phyloP scores from a whole-genome alignment of 2,888 invertebrate species.

The Hypomecis punctinalis region DNA sequence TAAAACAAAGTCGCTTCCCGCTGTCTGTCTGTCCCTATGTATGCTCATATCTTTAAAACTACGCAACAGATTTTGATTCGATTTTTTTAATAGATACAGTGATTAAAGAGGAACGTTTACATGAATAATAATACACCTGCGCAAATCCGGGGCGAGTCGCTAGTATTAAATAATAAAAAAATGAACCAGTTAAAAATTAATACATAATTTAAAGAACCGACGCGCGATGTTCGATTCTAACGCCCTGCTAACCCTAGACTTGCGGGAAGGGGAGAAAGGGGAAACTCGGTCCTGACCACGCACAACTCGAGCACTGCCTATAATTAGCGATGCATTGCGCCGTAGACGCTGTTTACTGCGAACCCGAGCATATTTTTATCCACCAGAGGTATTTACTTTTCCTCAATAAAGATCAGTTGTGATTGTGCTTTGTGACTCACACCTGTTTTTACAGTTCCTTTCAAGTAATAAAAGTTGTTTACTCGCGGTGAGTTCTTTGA shows the following conservation, averaged over 20 bases:
- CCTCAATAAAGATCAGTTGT: constrained; percentile 11
- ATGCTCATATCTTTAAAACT: too few species aligned
- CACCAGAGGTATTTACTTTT: constrained; percentile 18
- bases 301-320: constrained; percentile 74
- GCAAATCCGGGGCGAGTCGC: too few species aligned
- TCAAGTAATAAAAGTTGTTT: background rate
- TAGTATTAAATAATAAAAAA: too few species aligned
- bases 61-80: too few species aligned
- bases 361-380: constrained; percentile 13
- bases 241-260: constrained; percentile 33
- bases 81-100: too few species aligned
- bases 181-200: background rate
- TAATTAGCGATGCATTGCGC: constrained; percentile 79
- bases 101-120: too few species aligned
- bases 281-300: constrained; percentile 76
- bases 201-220: background rate
- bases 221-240: background rate
- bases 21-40: too few species aligned
- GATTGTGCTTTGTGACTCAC: constrained; percentile 14
- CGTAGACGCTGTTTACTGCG: constrained; percentile 49
- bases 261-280: constrained; percentile 47
- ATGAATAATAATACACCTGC: too few species aligned
- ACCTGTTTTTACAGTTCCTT: constrained; percentile 13
- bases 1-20: too few species aligned
- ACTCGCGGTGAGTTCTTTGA: background rate